Percentiles rank a stretch among this genome's conserved stretches.
phyloP scores from a whole-genome alignment of 37 sponge, comb jelly and placozoan species.

The Crambe crambe region DNA sequence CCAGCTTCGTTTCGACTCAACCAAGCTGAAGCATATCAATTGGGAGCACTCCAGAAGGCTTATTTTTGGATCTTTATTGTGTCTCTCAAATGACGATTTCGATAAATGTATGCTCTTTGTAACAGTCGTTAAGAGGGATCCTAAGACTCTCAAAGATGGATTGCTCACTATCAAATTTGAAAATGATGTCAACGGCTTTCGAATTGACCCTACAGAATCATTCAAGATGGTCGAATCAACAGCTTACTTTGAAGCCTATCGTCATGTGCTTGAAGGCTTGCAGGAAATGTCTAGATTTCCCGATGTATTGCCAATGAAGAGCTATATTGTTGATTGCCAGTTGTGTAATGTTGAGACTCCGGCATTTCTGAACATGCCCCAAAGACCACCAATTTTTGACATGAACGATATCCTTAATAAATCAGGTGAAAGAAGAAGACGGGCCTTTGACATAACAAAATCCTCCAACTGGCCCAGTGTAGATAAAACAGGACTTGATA shows the following conservation, averaged over 20 bases:
- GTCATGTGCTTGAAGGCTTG: constrained; percentile 67
- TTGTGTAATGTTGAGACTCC: constrained; percentile 21
- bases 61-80: constrained; percentile 85
- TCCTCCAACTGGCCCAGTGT: constrained; percentile 44
- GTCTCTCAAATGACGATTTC: constrained; percentile 73
- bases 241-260: constrained; percentile 92
- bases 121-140: constrained; percentile 62
- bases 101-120: constrained; percentile 45
- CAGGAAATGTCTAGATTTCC: constrained; percentile 21
- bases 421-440: not conserved
- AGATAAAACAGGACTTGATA: constrained; percentile 47
- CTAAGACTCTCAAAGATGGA: constrained; percentile 50
- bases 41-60: constrained; percentile 85
- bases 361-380: constrained; percentile 6
- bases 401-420: constrained; percentile 5
- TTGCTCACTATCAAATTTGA: constrained; percentile 70
- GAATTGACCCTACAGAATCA: constrained; percentile 22
- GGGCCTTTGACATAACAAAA: not conserved
- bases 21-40: constrained; percentile 34
- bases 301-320: constrained; percentile 55
- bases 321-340: constrained; percentile 62
- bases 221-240: constrained; percentile 76
- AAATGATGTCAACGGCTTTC: constrained; percentile 38
- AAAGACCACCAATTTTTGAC: not conserved
- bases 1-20: constrained; percentile 61